Evolutionary conservation across 53 echinoderm and acorn worm genomes (phyloP).

Genomic region (Patiria pectinifera): DNA sequence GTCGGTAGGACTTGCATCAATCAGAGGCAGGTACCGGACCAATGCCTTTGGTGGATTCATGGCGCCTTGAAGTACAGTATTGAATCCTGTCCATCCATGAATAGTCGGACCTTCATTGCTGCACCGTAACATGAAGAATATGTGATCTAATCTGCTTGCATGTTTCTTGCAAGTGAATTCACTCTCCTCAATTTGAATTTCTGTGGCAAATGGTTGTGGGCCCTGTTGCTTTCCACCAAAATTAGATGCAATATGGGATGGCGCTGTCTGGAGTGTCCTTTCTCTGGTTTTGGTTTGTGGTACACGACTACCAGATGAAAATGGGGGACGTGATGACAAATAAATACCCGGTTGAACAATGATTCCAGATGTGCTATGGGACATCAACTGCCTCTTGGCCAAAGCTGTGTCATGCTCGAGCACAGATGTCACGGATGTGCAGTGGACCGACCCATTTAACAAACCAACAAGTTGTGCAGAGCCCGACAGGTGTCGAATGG

Average conservation of each 20-base stretch:
- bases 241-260: not conserved
- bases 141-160: no score
- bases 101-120: constrained; percentile 22
- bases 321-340: no score
- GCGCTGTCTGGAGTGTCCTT: not conserved
- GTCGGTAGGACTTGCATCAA: constrained; percentile 69
- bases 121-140: not conserved
- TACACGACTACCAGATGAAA: no score
- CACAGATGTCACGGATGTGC: constrained; percentile 61
- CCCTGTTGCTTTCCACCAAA: not conserved
- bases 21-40: constrained; percentile 53
- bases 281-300: no score
- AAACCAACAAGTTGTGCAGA: constrained; percentile 72
- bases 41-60: no score
- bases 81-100: not conserved
- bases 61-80: no score
- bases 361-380: no score
- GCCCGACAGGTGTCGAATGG: constrained; percentile 78
- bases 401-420: constrained; percentile 81
- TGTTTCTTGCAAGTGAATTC: no score
- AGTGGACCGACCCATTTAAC: constrained; percentile 80
- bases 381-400: constrained; percentile 64
- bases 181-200: no score
- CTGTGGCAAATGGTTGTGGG: not conserved
- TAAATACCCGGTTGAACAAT: no score